A percentile compares a stretch with the other conserved stretches of the same genome.
These are phyloP conservation scores for Enteromius fasciolatus DNA, from an alignment of 2,797 vertebrate genomes.

Conservation along the genomic window DNA sequence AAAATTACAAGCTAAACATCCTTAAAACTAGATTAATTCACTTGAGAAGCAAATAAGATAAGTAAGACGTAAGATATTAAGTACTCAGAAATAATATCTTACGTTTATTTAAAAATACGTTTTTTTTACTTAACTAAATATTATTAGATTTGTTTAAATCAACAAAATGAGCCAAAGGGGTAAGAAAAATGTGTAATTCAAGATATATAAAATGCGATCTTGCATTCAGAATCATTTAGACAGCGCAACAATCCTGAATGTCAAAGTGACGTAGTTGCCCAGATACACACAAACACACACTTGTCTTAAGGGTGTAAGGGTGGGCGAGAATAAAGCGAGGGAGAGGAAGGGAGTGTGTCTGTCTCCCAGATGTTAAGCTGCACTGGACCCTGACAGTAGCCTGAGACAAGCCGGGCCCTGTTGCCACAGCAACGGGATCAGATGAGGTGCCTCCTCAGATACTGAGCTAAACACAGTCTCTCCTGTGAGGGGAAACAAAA, in stretches of 20 bases:
- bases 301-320: background rate
- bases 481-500: conserved; percentile 30
- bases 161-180: background rate
- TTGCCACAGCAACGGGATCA: conserved; percentile 65
- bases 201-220: background rate
- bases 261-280: background rate
- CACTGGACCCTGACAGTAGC: conserved; percentile 56
- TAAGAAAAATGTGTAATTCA: background rate
- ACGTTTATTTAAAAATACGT: too few relatives aligned
- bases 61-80: background rate
- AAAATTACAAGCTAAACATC: background rate
- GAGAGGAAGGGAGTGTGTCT: conserved; percentile 15
- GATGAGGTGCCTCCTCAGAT: conserved; percentile 55
- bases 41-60: background rate
- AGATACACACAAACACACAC: background rate
- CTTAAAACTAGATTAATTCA: background rate
- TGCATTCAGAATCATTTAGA: conserved; percentile 9
- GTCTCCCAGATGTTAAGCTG: conserved; percentile 52
- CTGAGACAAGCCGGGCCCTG: conserved; percentile 58
- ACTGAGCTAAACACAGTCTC: conserved; percentile 53
- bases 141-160: background rate
- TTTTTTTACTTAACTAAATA: background rate
- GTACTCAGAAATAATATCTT: background rate
- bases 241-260: background rate
- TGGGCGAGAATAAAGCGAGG: background rate